Evolutionary conservation across 92 coral and sea anemone species (phyloP).

Genomic region (Isaurus tuberculatus): DNA sequence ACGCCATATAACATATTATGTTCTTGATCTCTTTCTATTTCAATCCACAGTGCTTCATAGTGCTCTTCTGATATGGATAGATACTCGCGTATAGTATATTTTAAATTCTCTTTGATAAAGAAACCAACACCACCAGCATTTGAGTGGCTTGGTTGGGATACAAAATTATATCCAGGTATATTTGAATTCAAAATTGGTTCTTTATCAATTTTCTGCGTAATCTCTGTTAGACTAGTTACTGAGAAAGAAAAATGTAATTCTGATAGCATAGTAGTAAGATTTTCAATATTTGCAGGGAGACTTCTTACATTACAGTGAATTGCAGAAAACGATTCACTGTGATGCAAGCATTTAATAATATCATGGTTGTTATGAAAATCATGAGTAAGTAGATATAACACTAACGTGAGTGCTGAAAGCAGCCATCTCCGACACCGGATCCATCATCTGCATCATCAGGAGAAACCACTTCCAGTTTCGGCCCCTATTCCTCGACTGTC

Average conservation of each 20-base stretch:
- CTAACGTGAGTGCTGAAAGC: not conserved
- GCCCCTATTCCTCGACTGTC: too few species aligned
- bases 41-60: not conserved
- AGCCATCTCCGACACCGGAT: too few species aligned
- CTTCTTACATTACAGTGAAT: slow-evolving; percentile 54
- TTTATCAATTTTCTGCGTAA: slow-evolving; percentile 16
- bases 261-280: slow-evolving; percentile 54
- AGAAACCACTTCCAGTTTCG: too few species aligned
- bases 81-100: not conserved
- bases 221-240: slow-evolving; percentile 61
- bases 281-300: slow-evolving; percentile 58
- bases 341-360: slow-evolving; percentile 30
- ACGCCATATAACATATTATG: not conserved
- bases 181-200: slow-evolving; percentile 22
- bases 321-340: slow-evolving; percentile 36
- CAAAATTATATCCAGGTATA: slow-evolving; percentile 55
- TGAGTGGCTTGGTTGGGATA: slow-evolving; percentile 39
- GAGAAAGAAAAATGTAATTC: slow-evolving; percentile 57
- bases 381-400: not conserved
- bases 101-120: not conserved
- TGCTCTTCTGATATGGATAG: not conserved
- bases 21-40: not conserved
- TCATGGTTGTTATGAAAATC: slow-evolving; percentile 26
- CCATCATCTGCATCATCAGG: too few species aligned
- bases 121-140: not conserved